phyloP scores from a whole-genome alignment of 2,888 invertebrate species.

The Drosophila sordidapex region DNA sequence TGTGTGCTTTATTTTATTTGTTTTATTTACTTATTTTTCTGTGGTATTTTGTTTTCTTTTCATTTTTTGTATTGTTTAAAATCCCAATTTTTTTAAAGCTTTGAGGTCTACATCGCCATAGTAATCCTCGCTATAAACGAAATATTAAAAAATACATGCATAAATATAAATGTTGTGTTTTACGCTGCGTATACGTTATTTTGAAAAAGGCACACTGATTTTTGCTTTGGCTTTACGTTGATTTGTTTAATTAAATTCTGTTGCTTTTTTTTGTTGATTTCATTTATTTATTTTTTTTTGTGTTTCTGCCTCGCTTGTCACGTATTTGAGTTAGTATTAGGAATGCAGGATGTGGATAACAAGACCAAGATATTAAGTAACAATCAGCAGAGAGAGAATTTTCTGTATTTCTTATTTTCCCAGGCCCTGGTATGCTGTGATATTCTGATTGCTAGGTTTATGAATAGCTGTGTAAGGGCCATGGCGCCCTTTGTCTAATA shows the following conservation, averaged over 20 bases:
- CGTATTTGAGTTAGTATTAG: slow-evolving; percentile 1
- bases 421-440: slow-evolving; percentile 26
- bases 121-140: slow-evolving; percentile 92
- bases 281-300: not conserved
- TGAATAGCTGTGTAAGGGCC: not conserved
- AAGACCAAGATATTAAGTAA: slow-evolving; percentile 15
- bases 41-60: not conserved
- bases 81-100: slow-evolving; percentile 92
- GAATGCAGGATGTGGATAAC: slow-evolving; percentile 12
- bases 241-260: slow-evolving; percentile 49
- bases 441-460: slow-evolving; percentile 39
- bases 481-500: slow-evolving; percentile 35
- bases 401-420: not conserved
- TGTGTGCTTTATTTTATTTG: slow-evolving; percentile 30
- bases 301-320: slow-evolving; percentile 16
- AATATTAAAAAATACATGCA: slow-evolving; percentile 42
- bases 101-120: slow-evolving; percentile 96
- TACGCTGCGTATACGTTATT: slow-evolving; percentile 35
- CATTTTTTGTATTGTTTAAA: slow-evolving; percentile 60
- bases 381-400: slow-evolving; percentile 2
- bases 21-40: slow-evolving; percentile 9
- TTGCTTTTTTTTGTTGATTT: not conserved
- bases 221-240: slow-evolving; percentile 31
- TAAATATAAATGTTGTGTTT: slow-evolving; percentile 46
- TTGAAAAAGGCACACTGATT: slow-evolving; percentile 25